phyloP scores from a whole-genome alignment of 2,888 invertebrate genomes.

The Andrena trimmerana region DNA sequence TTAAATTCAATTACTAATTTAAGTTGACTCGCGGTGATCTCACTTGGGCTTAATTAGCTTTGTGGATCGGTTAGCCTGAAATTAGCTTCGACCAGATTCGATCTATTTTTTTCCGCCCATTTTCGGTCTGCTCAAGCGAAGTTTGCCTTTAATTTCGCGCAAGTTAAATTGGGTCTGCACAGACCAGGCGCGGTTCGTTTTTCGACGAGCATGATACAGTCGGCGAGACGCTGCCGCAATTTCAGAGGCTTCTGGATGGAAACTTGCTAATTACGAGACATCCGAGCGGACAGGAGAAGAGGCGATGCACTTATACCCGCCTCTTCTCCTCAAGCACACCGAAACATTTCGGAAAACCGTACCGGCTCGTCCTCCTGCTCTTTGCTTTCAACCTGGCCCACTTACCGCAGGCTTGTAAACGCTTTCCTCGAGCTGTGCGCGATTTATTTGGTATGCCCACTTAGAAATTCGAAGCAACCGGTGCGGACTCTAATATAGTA shows the following conservation, averaged over 20 bases:
- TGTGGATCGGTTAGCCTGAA: no score
- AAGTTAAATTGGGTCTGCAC: slow-evolving; percentile 21
- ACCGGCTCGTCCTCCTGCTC: slow-evolving; percentile 1
- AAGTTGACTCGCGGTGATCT: no score
- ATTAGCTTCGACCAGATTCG: no score
- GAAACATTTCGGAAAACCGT: slow-evolving; percentile 41
- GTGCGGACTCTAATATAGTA: no score
- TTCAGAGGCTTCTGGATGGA: slow-evolving; percentile 28
- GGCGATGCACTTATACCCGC: slow-evolving; percentile 34
- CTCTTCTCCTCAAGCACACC: slow-evolving; percentile 32
- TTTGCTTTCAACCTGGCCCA: slow-evolving; percentile 3
- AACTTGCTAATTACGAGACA: slow-evolving; percentile 59
- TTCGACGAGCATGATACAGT: slow-evolving; percentile 23
- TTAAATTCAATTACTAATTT: no score
- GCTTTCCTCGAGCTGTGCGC: background rate
- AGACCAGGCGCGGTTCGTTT: slow-evolving; percentile 2
- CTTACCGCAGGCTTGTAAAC: slow-evolving; percentile 1
- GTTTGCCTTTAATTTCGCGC: background rate
- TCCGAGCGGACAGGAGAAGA: slow-evolving; percentile 45
- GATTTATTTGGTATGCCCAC: background rate
- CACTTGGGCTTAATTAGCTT: no score
- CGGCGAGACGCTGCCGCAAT: background rate
- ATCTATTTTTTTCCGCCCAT: no score
- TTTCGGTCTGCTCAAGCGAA: no score
- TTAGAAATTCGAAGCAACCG: no score